A percentile compares a stretch with the other conserved stretches of the same genome.
Conservation (phyloP, 2,113 vertebrate genomes). For the Oreochromis tanganicae region DNA sequence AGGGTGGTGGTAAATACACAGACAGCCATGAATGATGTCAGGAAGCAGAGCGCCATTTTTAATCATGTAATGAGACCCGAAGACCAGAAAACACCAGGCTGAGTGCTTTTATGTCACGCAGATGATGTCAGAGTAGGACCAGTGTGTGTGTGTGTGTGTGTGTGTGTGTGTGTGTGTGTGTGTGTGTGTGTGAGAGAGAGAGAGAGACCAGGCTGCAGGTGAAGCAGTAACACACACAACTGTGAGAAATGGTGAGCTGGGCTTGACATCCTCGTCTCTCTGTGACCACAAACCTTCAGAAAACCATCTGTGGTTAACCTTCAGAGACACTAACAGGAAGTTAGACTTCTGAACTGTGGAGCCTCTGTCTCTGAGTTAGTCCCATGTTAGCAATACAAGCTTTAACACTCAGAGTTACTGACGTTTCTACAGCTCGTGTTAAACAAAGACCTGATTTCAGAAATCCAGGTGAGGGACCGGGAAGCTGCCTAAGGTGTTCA, state of each 20-base stretch:
- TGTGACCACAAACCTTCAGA: not conserved
- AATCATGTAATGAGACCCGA: conserved; percentile 79
- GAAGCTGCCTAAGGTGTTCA: not conserved
- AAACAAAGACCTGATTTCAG: not conserved
- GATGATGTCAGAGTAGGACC: conserved; percentile 19
- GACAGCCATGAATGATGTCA: conserved; percentile 63
- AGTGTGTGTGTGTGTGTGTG: not conserved
- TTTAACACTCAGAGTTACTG: not conserved
- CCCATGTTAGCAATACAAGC: not conserved
- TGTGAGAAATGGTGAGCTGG: not conserved
- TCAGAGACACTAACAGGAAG: not conserved
- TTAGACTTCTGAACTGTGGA: not conserved
- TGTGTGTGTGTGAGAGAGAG: not conserved
- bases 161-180: not conserved
- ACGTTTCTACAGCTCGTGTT: not conserved
- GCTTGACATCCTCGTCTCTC: not conserved
- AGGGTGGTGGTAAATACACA: conserved; percentile 46
- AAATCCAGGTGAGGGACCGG: not conserved
- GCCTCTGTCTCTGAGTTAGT: not conserved
- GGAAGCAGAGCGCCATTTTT: conserved; percentile 71
- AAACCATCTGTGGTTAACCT: not conserved
- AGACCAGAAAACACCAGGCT: conserved; percentile 17
- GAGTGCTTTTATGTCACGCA: conserved; percentile 15
- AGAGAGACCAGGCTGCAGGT: not conserved
- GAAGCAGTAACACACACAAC: not conserved